These are phyloP conservation scores for Sciurus carolinensis DNA, from an alignment of 2,797 vertebrate species.

Conservation along the genomic window DNA sequence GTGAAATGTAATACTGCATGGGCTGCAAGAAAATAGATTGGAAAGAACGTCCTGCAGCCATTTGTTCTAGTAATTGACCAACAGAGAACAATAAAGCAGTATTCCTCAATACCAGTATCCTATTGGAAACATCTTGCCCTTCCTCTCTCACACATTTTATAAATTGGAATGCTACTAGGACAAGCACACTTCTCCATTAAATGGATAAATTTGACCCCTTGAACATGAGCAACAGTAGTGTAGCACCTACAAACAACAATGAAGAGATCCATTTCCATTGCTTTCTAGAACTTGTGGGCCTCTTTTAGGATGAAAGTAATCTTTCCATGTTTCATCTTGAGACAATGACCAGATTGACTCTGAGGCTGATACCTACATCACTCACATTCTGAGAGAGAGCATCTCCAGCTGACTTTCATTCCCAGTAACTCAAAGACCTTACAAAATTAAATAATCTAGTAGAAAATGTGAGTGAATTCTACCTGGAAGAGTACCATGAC, in stretches of 20 bases:
- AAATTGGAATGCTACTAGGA: slow-evolving; percentile 71
- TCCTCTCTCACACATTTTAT: slow-evolving; percentile 65
- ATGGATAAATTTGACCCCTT: slow-evolving; percentile 64
- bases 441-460: slow-evolving; percentile 26
- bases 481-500: slow-evolving; percentile 35
- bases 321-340: slow-evolving; percentile 33
- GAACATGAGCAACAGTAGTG: slow-evolving; percentile 46
- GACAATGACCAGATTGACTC: not conserved
- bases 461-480: not conserved
- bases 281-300: slow-evolving; percentile 40
- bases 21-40: slow-evolving; percentile 71
- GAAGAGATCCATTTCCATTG: slow-evolving; percentile 61
- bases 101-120: slow-evolving; percentile 44
- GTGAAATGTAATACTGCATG: slow-evolving; percentile 69
- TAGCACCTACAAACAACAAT: slow-evolving; percentile 55
- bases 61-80: slow-evolving; percentile 78
- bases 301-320: slow-evolving; percentile 63
- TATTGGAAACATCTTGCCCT: slow-evolving; percentile 70
- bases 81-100: slow-evolving; percentile 63
- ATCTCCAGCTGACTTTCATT: slow-evolving; percentile 13
- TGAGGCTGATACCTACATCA: not conserved
- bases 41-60: slow-evolving; percentile 62
- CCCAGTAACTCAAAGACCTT: slow-evolving; percentile 29
- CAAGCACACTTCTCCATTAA: slow-evolving; percentile 77
- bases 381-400: not conserved